These are phyloP conservation scores for Lypha dubia DNA, from an alignment of 2,888 invertebrate genomes.

Conservation along the genomic window DNA sequence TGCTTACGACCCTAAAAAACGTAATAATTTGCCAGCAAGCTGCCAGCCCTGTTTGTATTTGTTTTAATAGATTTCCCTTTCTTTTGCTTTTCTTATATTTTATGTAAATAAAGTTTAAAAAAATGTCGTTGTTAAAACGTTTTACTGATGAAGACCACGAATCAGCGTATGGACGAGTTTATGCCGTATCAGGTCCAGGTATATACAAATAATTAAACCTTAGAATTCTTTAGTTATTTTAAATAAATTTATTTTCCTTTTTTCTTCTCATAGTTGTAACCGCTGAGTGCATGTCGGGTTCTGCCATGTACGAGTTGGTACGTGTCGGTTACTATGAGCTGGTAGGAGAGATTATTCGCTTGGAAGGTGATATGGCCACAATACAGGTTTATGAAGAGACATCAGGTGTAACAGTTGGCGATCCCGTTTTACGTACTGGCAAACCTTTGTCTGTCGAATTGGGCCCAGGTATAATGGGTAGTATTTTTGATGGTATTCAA, in stretches of 20 bases:
- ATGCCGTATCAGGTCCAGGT: slow-evolving; percentile 99
- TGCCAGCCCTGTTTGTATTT: slow-evolving; percentile 8
- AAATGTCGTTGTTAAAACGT: slow-evolving; percentile 88
- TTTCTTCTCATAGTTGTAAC: slow-evolving; percentile 90
- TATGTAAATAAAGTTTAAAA: background rate
- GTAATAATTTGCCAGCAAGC: slow-evolving; percentile 12
- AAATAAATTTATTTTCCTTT: slow-evolving; percentile 7
- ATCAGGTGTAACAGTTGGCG: slow-evolving; percentile 99
- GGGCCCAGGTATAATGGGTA: slow-evolving; percentile 98
- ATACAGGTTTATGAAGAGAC: slow-evolving; percentile 98
- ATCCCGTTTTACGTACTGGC: slow-evolving; percentile 98
- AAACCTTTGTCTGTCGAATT: slow-evolving; percentile 99
- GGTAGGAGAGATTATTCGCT: slow-evolving; percentile 99
- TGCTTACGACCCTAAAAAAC: slow-evolving; percentile 31
- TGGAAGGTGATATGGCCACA: slow-evolving; percentile 99
- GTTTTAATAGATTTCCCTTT: background rate
- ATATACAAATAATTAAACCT: slow-evolving; percentile 58
- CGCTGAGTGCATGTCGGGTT: slow-evolving; percentile 98
- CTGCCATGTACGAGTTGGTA: slow-evolving; percentile 99
- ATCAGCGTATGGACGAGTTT: slow-evolving; percentile 95
- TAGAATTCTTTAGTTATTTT: slow-evolving; percentile 71
- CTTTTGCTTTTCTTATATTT: background rate
- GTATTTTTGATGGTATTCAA: slow-evolving; percentile 99
- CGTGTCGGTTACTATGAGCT: slow-evolving; percentile 98
- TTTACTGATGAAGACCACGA: slow-evolving; percentile 94